Base-by-base conservation (phyloP, 2,888 invertebrate species). In the Ichneumon xanthorius region DNA sequence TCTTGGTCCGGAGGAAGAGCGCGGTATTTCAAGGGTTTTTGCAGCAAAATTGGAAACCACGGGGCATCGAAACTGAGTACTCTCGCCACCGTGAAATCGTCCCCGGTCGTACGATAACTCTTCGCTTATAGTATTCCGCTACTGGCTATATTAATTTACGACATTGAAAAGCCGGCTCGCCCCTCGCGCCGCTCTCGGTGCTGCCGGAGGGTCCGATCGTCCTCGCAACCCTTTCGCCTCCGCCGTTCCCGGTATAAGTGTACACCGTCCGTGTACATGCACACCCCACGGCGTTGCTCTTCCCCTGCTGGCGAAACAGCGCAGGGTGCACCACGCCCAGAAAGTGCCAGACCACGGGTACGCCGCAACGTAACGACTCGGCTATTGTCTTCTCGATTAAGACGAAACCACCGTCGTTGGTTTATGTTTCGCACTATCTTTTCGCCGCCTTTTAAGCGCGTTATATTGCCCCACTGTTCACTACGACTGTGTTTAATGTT, bases 341-440 rank as follows among this genome's bases (percentile, higher is more conserved):
- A 53, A 33, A 58, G 77, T 61, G 67, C 70, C 26, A 72, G 61
- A 82, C 86, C 80, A 53, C 70, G 87, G 78, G 67, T 82, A 81
- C 48, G 89, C 89, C 90, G 78, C 90, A 89, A 90, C 81, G 87
- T 91, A 91, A 91, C 90, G 91, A 91, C 88, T 83, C 63, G 55
- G 40, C 65, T 68, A 89, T 90, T 89, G 89, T 89, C 82, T 85
- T 65, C 80, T 73, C 86, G 87, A 89, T 90, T 89, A 89, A 81
- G 84, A 79, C 75, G 80, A 87, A 87, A 85, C 77, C 85, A 67
- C 85, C 58, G 76, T 48, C 63, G 68, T 70, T 50, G 45, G 50
- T 26, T 11, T 26, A 16, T 5, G 14, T 53, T 37, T 30, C n/a
- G n/a, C 37, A 7, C 26, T 37, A n/a, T 19, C n/a, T 67, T 55